Evolutionary conservation across 2,888 invertebrate genomes (phyloP), one percentile per base, ranked within the genome.

Genomic region (Tenthredo scrophulariae): DNA sequence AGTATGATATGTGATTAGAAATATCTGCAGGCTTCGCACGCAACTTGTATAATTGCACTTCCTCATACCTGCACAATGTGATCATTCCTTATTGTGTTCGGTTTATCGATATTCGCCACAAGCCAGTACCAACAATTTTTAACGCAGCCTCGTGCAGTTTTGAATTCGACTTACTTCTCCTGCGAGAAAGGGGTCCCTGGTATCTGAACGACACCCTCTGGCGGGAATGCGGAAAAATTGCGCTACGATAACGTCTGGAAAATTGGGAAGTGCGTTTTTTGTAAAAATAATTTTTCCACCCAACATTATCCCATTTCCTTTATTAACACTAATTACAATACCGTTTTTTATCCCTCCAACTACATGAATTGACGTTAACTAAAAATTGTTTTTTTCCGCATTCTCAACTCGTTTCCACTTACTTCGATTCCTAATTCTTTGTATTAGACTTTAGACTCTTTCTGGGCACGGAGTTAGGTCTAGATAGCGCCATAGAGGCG

Each of bases 401-500:
- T 67, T 33, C 18, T 33, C 29, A 67, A 62, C 13, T 29, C 26
- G 54, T 62, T 67, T 67, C 18, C 33, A 29, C 18, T 18, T 18
- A 67, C 33, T 67, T 33, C 15, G 33, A 67, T 67, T 33, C 33
- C 33, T 18, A 43, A n/a, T 74, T 74, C 43, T 74, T 29, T 22
- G 2, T 40, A 15, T 26, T n/a, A 70, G 37, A 74, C 72, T 26
- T 43, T 43, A 37, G 40, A 74, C 72, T 74, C 22, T 74, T 70
- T 70, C 70, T 70, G 62, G 62, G 22, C 62, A 70, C 22, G 43
- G 22, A 43, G 22, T 13, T 67, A 67, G 67, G 67, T 67, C 67
- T 26, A 74, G 72, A 74, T 74, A 77, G 77, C 50, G 77, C 13
- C 46, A 18, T 77, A 77, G 77, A 77, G 77, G 77, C 77, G 77